These are phyloP conservation scores for Dryadula phaetusa DNA, from an alignment of 2,888 invertebrate genomes.

Conservation along the genomic window DNA sequence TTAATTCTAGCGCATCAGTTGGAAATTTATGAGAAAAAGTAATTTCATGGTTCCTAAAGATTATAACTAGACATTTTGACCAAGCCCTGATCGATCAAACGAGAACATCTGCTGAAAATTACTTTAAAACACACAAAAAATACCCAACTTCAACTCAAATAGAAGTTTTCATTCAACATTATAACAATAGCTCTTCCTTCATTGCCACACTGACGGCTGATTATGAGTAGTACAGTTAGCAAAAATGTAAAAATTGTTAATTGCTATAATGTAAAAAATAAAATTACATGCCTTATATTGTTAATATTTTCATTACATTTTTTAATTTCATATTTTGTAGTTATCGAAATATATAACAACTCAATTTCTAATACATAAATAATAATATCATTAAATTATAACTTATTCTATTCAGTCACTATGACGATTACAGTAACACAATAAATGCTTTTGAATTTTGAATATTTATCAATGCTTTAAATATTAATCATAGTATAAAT, in stretches of 20 bases:
- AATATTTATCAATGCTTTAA: background rate
- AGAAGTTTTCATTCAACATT: constrained; percentile 82
- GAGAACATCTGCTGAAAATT: constrained; percentile 81
- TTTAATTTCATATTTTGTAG: no score
- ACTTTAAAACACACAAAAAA: constrained; percentile 76
- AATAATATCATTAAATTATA: background rate
- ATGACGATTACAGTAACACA: background rate
- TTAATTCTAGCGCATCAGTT: background rate
- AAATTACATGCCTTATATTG: no score
- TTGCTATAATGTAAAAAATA: constrained; percentile 15
- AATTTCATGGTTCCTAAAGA: constrained; percentile 77
- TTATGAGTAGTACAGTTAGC: constrained; percentile 70
- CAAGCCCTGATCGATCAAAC: constrained; percentile 74
- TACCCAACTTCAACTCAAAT: constrained; percentile 77
- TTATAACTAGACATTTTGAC: constrained; percentile 60
- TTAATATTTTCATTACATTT: no score
- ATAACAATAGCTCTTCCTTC: constrained; percentile 82
- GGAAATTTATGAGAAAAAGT: constrained; percentile 50
- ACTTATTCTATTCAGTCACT: background rate
- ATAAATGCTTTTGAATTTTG: background rate
- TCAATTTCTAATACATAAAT: background rate
- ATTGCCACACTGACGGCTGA: constrained; percentile 83
- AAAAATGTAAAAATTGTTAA: constrained; percentile 50
- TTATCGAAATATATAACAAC: no score
- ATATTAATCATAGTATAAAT: background rate